phyloP scores from a whole-genome alignment of 2,888 invertebrate species.

The Caenorhabditis sulstoni region DNA sequence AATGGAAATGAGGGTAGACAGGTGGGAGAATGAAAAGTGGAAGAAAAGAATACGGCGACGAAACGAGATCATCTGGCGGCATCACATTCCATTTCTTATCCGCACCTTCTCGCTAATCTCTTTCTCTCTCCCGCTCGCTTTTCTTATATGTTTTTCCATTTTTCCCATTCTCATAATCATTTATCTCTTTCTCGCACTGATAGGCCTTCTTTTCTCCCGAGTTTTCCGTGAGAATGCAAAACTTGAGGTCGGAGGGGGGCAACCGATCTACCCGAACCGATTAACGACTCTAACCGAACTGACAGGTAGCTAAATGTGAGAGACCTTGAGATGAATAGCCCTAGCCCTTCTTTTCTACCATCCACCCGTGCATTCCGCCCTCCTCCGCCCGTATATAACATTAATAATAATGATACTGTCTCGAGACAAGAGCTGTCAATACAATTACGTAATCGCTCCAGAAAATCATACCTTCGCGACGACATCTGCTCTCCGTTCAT shows the following conservation, averaged over 20 bases:
- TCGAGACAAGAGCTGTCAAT: slow-evolving; percentile 54
- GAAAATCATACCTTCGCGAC: slow-evolving; percentile 49
- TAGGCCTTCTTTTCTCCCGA: slow-evolving; percentile 1
- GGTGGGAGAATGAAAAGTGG: slow-evolving; percentile 21
- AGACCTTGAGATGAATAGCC: slow-evolving; percentile 40
- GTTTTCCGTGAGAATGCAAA: not conserved
- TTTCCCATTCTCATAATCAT: slow-evolving; percentile 1
- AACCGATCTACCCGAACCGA: not conserved
- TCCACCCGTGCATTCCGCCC: no score
- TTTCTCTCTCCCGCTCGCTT: no score
- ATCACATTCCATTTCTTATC: slow-evolving; percentile 2
- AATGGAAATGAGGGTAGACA: not conserved
- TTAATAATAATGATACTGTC: slow-evolving; percentile 63
- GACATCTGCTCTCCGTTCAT: slow-evolving; percentile 51
- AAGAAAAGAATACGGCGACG: slow-evolving; percentile 18
- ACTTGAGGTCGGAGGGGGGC: not conserved
- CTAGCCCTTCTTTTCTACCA: no score
- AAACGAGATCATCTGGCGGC: slow-evolving; percentile 31
- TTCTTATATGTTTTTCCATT: slow-evolving; percentile 27
- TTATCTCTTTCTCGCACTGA: not conserved
- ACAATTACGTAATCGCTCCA: slow-evolving; percentile 58
- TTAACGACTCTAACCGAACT: slow-evolving; percentile 12
- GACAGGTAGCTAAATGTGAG: slow-evolving; percentile 8
- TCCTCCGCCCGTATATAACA: slow-evolving; percentile 20
- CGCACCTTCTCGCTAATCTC: slow-evolving; percentile 33